A percentile compares a stretch with the other conserved stretches of the same genome.
Evolutionary conservation across 2,797 vertebrate species (phyloP).

Genomic region (Dendrocincla tyrannina): DNA sequence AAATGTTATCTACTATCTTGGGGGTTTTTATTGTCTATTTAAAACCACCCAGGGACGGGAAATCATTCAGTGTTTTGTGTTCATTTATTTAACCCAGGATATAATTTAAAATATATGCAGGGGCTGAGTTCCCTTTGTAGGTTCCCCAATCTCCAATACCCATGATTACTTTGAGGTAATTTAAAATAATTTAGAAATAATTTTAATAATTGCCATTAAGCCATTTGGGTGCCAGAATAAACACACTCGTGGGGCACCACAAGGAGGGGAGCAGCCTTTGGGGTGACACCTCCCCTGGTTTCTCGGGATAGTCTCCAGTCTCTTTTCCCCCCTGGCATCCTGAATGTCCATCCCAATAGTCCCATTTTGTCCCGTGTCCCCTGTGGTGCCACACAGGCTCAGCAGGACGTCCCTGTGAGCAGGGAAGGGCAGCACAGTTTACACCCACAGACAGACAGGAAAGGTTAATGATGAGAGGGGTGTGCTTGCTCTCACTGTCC

Average conservation of each 20-base stretch:
- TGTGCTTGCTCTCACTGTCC: background rate
- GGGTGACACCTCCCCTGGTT: background rate
- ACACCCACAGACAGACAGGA: background rate
- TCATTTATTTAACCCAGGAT: background rate
- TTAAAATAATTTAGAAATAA: background rate
- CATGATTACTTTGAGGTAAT: background rate
- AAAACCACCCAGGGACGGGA: conserved; percentile 4
- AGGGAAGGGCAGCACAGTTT: background rate
- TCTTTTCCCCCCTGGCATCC: background rate
- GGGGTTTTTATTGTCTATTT: background rate
- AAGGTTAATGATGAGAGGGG: background rate
- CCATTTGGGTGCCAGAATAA: background rate
- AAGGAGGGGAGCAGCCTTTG: background rate
- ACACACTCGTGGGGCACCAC: rapidly evolving
- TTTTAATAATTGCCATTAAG: background rate
- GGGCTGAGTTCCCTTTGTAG: background rate
- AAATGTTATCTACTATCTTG: conserved; percentile 10
- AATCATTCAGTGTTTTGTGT: background rate
- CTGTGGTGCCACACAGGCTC: rapidly evolving
- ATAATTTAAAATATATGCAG: background rate
- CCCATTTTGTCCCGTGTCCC: background rate
- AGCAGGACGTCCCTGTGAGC: background rate
- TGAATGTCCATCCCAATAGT: rapidly evolving
- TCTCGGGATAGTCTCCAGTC: background rate
- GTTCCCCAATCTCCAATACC: background rate